Percentiles rank a stretch among this genome's conserved stretches.
Evolutionary conservation across 35 echinoderm and acorn worm species (phyloP).

Genomic region (Hemicentrotus pulcherrimus): DNA sequence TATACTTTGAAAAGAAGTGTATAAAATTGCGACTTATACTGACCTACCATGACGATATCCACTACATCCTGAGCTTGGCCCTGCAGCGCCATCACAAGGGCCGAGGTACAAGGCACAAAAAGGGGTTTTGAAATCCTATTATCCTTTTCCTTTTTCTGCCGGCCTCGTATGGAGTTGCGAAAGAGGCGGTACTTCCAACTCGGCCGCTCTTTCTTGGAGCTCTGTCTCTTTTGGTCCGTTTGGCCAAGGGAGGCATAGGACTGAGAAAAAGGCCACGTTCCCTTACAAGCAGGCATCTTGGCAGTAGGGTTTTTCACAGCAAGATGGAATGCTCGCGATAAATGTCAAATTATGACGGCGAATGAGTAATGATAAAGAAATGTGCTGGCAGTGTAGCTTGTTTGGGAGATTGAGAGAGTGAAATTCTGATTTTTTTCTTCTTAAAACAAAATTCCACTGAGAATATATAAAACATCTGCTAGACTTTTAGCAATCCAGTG

Average conservation of each 20-base stretch:
- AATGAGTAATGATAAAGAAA: background rate
- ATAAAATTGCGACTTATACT: slow-evolving; percentile 46
- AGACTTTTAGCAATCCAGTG: background rate
- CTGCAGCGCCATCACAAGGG: slow-evolving; percentile 70
- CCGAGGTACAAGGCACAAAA: slow-evolving; percentile 73
- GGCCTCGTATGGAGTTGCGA: background rate
- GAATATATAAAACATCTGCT: background rate
- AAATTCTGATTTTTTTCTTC: background rate
- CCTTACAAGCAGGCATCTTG: slow-evolving; percentile 34
- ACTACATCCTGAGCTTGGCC: slow-evolving; percentile 61
- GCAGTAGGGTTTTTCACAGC: background rate
- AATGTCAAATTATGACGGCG: background rate
- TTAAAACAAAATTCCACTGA: background rate
- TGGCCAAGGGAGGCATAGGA: slow-evolving; percentile 22
- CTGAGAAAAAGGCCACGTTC: slow-evolving; percentile 33
- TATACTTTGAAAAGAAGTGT: background rate
- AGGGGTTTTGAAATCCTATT: slow-evolving; percentile 59
- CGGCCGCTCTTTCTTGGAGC: background rate
- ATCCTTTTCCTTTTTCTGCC: slow-evolving; percentile 24
- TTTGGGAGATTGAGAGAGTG: background rate
- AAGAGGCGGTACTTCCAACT: slow-evolving; percentile 34
- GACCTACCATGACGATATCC: slow-evolving; percentile 71
- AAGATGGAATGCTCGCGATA: background rate
- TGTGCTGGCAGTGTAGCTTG: background rate
- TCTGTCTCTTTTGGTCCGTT: background rate